Evolutionary conservation across 2,888 invertebrate species (phyloP).

Genomic region (Epinotia ramella): DNA sequence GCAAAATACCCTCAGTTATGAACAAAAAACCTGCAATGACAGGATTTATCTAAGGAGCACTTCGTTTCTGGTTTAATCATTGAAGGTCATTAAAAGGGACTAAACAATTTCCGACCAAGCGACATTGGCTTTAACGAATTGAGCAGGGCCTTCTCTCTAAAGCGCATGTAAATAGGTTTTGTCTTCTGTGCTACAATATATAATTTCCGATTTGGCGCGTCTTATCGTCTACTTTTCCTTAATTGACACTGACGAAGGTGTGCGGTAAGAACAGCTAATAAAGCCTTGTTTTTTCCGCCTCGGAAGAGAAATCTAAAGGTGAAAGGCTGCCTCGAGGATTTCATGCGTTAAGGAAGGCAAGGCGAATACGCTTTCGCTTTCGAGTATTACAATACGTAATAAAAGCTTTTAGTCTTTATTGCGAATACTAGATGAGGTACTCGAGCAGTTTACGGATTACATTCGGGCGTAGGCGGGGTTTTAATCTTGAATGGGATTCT

Average conservation of each 20-base stretch:
- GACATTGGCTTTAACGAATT: conserved; percentile 27
- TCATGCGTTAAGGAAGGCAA: conserved; percentile 47
- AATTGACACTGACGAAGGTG: conserved; percentile 80
- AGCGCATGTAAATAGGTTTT: conserved; percentile 45
- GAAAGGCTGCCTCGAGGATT: conserved; percentile 51
- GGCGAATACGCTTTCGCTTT: conserved; percentile 46
- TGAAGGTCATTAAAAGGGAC: conserved; percentile 10
- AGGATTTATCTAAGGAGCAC: not conserved
- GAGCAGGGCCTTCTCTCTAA: conserved; percentile 15
- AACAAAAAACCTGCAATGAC: conserved; percentile 1
- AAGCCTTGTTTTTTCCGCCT: conserved; percentile 59
- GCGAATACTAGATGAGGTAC: conserved; percentile 44
- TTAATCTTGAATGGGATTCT: conserved; percentile 45
- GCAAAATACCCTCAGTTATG: not conserved
- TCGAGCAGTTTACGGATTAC: conserved; percentile 28
- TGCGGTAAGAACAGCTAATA: conserved; percentile 56
- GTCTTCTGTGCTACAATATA: conserved; percentile 44
- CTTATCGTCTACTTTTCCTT: conserved; percentile 57
- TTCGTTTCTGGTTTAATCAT: conserved; percentile 3
- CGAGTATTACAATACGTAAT: conserved; percentile 46
- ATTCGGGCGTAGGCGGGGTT: conserved; percentile 16
- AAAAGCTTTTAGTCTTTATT: conserved; percentile 49
- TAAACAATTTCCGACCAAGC: not conserved
- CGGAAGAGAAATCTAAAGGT: conserved; percentile 53
- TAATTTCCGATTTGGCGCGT: conserved; percentile 51